phyloP scores from a whole-genome alignment of 2,113 vertebrate genomes.

The Aldabrachelys gigantea region DNA sequence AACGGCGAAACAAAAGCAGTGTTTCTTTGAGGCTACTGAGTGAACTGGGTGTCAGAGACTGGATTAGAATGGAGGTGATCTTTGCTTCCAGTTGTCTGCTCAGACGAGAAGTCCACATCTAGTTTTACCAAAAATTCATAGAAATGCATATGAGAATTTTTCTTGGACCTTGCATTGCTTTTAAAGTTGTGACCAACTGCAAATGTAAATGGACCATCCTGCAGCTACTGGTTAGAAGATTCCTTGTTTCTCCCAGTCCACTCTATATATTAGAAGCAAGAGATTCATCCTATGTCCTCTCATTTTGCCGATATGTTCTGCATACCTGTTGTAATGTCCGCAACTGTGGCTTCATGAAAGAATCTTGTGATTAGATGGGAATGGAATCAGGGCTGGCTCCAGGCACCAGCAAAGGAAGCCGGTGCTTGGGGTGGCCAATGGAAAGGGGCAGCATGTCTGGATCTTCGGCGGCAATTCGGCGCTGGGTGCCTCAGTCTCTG shows the following conservation, averaged over 20 bases:
- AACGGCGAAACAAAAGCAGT: neutral
- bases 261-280: rapidly evolving
- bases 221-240: neutral
- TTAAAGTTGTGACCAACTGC: neutral
- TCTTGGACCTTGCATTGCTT: neutral
- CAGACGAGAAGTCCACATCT: neutral
- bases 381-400: neutral
- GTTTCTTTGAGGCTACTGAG: neutral
- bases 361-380: neutral
- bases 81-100: neutral
- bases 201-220: neutral
- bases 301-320: neutral
- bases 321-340: neutral
- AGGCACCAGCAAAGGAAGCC: too few relatives aligned
- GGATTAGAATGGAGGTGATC: neutral
- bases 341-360: neutral
- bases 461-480: too few relatives aligned
- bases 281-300: neutral
- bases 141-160: neutral
- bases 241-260: neutral
- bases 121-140: neutral
- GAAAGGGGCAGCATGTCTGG: too few relatives aligned
- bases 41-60: neutral
- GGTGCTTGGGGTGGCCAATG: too few relatives aligned
- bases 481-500: too few relatives aligned